These are phyloP conservation scores for Stegastes partitus DNA, from an alignment of 2,113 vertebrate genomes.

Conservation along the genomic window DNA sequence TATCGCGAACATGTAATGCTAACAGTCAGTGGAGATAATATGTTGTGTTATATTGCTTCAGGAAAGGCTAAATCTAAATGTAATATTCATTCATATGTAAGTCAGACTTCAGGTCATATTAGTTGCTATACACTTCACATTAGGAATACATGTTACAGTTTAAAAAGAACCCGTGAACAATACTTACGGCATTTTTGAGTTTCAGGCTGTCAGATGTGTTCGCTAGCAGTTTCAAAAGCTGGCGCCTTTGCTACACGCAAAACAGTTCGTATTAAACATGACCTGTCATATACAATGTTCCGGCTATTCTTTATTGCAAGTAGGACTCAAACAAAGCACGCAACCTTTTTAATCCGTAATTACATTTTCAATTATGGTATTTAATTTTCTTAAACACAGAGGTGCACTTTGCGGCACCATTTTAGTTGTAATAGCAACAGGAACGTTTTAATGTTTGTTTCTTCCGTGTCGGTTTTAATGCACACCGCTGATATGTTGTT, in stretches of 20 bases:
- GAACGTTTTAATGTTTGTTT: conserved; percentile 50
- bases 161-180: accelerated
- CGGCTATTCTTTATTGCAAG: background rate
- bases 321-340: accelerated
- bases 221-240: conserved; percentile 18
- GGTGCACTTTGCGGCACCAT: too few relatives aligned
- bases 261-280: conserved; percentile 35
- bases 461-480: conserved; percentile 28
- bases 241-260: conserved; percentile 61
- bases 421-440: background rate
- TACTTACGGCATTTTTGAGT: conserved; percentile 49
- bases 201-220: background rate
- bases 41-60: too few relatives aligned
- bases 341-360: background rate
- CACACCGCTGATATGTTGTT: conserved; percentile 59
- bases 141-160: background rate
- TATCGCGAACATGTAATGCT: too few relatives aligned
- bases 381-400: too few relatives aligned
- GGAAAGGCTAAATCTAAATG: too few relatives aligned
- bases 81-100: too few relatives aligned
- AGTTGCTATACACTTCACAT: too few relatives aligned
- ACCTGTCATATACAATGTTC: background rate
- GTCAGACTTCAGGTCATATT: too few relatives aligned
- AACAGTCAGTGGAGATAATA: too few relatives aligned
- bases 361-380: background rate